Evolutionary conservation across 2,888 invertebrate species (phyloP), one percentile per base, ranked within the genome.

Genomic region (Frankliniella intonsa): DNA sequence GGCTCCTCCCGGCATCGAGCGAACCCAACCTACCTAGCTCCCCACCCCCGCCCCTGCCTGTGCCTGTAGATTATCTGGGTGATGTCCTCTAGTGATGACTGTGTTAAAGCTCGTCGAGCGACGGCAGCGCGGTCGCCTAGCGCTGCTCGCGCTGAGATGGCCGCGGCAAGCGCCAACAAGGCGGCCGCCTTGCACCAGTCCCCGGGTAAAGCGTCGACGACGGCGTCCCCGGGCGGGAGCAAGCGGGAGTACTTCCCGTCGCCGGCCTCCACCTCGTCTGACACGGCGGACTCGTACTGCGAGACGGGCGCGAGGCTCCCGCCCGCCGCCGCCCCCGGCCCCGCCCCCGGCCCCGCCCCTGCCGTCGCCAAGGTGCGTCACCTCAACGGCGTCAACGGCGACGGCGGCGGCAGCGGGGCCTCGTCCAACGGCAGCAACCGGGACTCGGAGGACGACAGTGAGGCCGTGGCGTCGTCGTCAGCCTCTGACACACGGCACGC

Each of bases 11-110:
- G n/a, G n/a, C n/a, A n/a, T n/a, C 38, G 38, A 38, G 38, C 38
- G 38, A 38, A 38, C 38, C 38, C 38, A 38, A 38, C 62, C 62
- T 62, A 7, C 62, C 62, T 17, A 62, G 62, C 17, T 62, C 62
- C 62, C 62, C 62, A n/a, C 62, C 19, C 62, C 62, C 25, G 25
- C 69, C 69, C 22, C 69, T 25, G 69, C 69, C 69, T 25, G 22
- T 76, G 69, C 69, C 69, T 25, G 69, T 76, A 76, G 86, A 86
- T 86, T 86, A 86, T 85, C 87, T 87, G 87, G 87, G 87, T 93
- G 93, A 92, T 93, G 69, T 94, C 94, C 95, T 95, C 93, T 95
- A 95, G 95, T 95, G 95, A 95, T 95, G 95, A 95, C 93, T 95
- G 95, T 95, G 94, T 95, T 95, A 95, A 95, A 95, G 95, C 95